These are phyloP conservation scores for Gila robusta DNA, from an alignment of 2,797 vertebrate genomes.

Conservation along the genomic window DNA sequence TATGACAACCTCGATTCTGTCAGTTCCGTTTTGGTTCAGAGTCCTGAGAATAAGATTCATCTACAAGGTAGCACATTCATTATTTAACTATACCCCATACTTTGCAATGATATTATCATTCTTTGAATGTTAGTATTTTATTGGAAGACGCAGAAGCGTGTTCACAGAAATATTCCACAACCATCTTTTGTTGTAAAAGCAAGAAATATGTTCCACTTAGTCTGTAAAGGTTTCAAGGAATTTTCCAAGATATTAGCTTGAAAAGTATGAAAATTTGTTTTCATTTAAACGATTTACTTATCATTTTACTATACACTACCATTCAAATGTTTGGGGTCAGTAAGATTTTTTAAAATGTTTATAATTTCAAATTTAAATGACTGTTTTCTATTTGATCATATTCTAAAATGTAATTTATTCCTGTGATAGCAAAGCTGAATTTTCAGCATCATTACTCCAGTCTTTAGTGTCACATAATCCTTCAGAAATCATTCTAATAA, in stretches of 20 bases:
- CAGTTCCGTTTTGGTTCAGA: slow-evolving; percentile 99
- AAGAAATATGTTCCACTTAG: neutral
- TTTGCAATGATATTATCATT: slow-evolving; percentile 78
- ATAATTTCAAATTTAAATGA: neutral
- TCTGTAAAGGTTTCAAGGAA: neutral
- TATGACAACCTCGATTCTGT: slow-evolving; percentile 99
- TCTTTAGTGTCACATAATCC: neutral
- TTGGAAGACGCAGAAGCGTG: slow-evolving; percentile 68
- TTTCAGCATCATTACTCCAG: neutral
- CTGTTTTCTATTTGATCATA: neutral
- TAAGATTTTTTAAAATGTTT: neutral
- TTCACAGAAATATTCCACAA: slow-evolving; percentile 70
- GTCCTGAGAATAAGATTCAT: slow-evolving; percentile 98
- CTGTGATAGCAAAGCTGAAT: neutral
- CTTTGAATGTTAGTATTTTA: slow-evolving; percentile 71
- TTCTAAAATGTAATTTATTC: neutral
- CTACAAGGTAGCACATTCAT: slow-evolving; percentile 92
- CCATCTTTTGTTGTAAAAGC: neutral
- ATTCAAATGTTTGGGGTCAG: neutral
- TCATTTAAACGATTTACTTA: neutral
- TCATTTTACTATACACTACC: neutral
- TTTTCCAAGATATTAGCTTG: neutral
- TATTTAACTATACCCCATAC: slow-evolving; percentile 74
- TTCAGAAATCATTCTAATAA: neutral
- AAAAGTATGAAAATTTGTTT: neutral